Evolutionary conservation across 2,113 vertebrate genomes (phyloP), one percentile per base, ranked within the genome.

Genomic region (Cettia cetti): DNA sequence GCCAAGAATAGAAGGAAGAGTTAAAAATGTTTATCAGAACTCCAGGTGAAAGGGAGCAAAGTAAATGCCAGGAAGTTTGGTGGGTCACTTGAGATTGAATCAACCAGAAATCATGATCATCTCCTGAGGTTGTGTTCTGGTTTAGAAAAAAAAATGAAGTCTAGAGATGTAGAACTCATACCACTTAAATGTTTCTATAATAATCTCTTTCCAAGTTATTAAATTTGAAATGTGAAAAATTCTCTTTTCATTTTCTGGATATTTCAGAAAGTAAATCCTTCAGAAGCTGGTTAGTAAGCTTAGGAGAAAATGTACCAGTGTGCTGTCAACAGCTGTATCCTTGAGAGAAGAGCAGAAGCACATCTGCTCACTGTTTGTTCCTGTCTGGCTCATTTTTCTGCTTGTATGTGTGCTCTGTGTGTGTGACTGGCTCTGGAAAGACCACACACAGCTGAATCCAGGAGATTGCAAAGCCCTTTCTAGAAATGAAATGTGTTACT

Each of bases 151-250:
- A 45, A 42, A 27, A 7, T 11, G 3, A 45, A 44, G 39, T 60
- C 60, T 82, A 9, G 44, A 66, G 59, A 68, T 77, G 50, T 64
- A 54, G 60, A 75, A 81, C 56, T 93, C 9, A 0, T 74, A 35
- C 61, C 27, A 39, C 65, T 75, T 74, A 61, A 80, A 82, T 27
- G 3, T 89, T 95, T 92, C 85, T 92, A 2, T 81, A 78, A 88
- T 95, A 94, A 92, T 96, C 72, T 92, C 31, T 89, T 93, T 86
- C 79, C 52, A 75, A 80, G 56, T 86, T 94, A 96, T 81, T 96
- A 93, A 86, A 83, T 88, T 94, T n/a, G 85, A 95, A 95, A 94
- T 90, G 76, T 89, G 72, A 90, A 90, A 96, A 93, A 90, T 84
- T 86, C 60, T 83, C 68, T 37, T 20, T 88, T 92, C 70, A 17